These are phyloP conservation scores for Lophochroa leadbeateri DNA, from an alignment of 2,113 vertebrate species.

Conservation along the genomic window DNA sequence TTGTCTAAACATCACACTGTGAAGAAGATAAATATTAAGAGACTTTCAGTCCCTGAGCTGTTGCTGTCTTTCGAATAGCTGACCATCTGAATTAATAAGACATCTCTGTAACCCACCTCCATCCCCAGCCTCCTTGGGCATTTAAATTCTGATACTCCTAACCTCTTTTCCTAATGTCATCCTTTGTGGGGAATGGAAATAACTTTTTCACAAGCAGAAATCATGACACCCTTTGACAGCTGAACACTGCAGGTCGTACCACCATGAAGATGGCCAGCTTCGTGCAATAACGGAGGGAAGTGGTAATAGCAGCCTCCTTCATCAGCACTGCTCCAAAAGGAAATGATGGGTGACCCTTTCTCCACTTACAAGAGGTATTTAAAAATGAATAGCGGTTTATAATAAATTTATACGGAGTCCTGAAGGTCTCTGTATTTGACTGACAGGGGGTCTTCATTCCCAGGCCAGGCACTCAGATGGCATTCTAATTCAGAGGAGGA, in stretches of 20 bases:
- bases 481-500: background rate
- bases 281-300: background rate
- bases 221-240: background rate
- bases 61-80: background rate
- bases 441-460: slow-evolving; percentile 13
- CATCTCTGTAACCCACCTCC: background rate
- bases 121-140: background rate
- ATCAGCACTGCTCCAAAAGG: background rate
- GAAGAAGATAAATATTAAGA: slow-evolving; percentile 16
- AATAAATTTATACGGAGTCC: slow-evolving; percentile 10
- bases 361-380: background rate
- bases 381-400: slow-evolving; percentile 7
- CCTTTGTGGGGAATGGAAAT: background rate
- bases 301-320: background rate
- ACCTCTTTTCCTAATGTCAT: background rate
- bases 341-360: background rate
- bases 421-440: slow-evolving; percentile 29
- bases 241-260: background rate
- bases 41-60: background rate
- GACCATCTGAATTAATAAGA: background rate
- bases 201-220: background rate
- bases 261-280: background rate
- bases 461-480: background rate
- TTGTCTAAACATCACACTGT: background rate
- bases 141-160: background rate